phyloP scores from a whole-genome alignment of 1,140 invertebrate species.

The Grapholita molesta region DNA sequence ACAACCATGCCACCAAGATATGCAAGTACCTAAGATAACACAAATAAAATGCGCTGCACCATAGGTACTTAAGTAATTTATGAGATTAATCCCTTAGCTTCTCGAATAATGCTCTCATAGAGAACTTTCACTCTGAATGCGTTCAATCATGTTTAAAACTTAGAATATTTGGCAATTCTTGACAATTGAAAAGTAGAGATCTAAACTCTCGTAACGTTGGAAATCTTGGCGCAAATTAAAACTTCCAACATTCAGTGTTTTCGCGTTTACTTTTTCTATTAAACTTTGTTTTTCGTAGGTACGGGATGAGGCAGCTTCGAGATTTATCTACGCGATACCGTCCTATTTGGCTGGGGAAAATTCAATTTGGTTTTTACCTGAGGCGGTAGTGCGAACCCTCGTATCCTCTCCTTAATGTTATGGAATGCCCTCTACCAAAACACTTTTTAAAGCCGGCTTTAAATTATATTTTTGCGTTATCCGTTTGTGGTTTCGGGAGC shows the following conservation, averaged over 20 bases:
- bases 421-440: constrained; percentile 33
- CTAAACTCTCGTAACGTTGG: constrained; percentile 25
- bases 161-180: constrained; percentile 29
- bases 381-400: constrained; percentile 47
- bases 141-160: constrained; percentile 17
- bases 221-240: constrained; percentile 52
- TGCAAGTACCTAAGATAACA: no score
- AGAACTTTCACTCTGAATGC: neutral
- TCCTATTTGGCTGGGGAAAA: constrained; percentile 61
- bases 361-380: constrained; percentile 73
- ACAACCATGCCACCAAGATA: no score
- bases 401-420: constrained; percentile 51
- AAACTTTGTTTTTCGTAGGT: constrained; percentile 65
- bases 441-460: constrained; percentile 33
- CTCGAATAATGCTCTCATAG: neutral
- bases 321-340: constrained; percentile 72
- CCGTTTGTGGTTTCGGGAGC: neutral
- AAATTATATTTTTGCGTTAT: constrained; percentile 21
- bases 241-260: constrained; percentile 59
- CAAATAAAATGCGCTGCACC: no score
- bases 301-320: constrained; percentile 52
- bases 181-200: constrained; percentile 24
- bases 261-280: constrained; percentile 66
- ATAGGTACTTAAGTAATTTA: no score
- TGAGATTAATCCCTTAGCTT: neutral